phyloP scores from a whole-genome alignment of 2,113 vertebrate genomes.

The Eubucco bourcierii region DNA sequence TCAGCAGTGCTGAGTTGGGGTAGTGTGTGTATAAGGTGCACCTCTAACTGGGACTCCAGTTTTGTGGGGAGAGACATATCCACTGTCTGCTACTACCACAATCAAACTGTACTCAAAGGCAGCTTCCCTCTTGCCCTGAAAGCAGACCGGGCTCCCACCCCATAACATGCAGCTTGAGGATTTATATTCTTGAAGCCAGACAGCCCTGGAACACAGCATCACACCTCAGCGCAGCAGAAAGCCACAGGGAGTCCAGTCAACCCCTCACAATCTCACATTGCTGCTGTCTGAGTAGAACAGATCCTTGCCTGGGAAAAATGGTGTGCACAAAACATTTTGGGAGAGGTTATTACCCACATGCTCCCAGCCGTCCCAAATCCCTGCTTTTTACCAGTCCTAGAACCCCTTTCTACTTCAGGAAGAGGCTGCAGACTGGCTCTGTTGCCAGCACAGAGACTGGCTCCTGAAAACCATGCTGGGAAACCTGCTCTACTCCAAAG shows the following conservation, averaged over 20 bases:
- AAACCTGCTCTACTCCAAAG: background rate
- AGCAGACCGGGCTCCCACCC: background rate
- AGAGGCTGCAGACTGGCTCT: background rate
- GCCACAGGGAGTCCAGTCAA: background rate
- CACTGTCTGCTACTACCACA: background rate
- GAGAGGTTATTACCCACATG: background rate
- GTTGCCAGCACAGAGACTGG: background rate
- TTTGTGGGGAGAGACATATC: background rate
- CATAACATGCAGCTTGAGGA: accelerated
- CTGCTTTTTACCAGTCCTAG: background rate
- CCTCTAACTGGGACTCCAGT: background rate
- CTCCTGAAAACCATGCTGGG: background rate
- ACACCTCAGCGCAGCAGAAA: background rate
- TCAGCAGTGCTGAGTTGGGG: background rate
- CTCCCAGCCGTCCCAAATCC: background rate
- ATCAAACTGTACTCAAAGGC: background rate
- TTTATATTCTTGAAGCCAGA: background rate
- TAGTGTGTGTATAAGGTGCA: background rate
- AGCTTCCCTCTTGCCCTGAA: background rate
- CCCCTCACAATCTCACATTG: accelerated
- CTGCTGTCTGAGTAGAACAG: background rate
- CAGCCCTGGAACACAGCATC: accelerated
- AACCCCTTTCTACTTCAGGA: background rate
- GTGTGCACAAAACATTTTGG: background rate
- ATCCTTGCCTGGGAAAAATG: background rate